Base-by-base conservation (phyloP, 1,140 invertebrate species). In the Bombus vancouverensis region DNA sequence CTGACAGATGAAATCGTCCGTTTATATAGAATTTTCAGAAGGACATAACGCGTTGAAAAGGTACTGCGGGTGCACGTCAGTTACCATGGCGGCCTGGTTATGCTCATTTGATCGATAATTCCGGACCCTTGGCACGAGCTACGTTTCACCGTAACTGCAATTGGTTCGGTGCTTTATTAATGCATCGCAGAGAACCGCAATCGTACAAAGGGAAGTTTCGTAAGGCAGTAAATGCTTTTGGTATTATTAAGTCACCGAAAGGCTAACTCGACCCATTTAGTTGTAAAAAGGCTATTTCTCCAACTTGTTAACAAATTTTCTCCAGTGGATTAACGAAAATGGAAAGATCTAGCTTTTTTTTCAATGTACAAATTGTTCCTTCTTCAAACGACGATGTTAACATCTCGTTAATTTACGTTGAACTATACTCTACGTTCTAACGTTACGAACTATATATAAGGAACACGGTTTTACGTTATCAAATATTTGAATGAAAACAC, bases 61-160 rank as follows among this genome's bases (percentile, higher is more conserved):
- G 62, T 81, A 79, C 47, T 37, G 57, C 32, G 53, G 68, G 81
- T 42, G 76, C 8, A 68, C 62, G 75, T 72, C 59, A 84, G 90
- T 92, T 90, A 89, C 87, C 87, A 92, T 93, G 92, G 91, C 13
- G 85, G 87, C 83, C 42, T 83, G 83, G 78, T 81, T 90, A 81
- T 89, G 74, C 77, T 89, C 87, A 88, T 89, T 92, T 89, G 88
- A 93, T 93, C 88, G 89, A 92, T 92, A 90, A 91, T 91, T 89
- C 81, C 65, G 28, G 71, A 84, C 80, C 75, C 85, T 86, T 34
- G 39, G n/a, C 9, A 34, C n/a, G 28, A 28, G 66, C 3, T 59
- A 44, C 8, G 28, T 42, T 47, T 72, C 32, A 4, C 15, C 47
- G 66, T n/a, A 79, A 47, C 25, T 72, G 79, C 47, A 66, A 25